Evolutionary conservation across 2,797 vertebrate genomes (phyloP).

Genomic region (Distichodus sexfasciatus): DNA sequence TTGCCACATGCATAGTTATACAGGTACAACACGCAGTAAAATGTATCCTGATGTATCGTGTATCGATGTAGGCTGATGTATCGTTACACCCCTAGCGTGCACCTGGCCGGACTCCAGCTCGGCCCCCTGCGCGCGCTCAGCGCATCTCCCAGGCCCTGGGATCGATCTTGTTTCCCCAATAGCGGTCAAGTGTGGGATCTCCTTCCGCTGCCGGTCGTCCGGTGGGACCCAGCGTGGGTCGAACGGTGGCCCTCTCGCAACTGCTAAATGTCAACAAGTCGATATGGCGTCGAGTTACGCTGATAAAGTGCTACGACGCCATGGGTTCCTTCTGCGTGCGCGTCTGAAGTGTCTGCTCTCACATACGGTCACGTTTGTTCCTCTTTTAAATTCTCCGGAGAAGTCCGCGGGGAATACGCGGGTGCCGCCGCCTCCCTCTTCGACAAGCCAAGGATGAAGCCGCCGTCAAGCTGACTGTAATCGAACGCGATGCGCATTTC

Average conservation of each 20-base stretch:
- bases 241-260: neutral
- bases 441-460: constrained; percentile 43
- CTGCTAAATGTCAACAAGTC: constrained; percentile 31
- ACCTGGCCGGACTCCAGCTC: constrained; percentile 57
- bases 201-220: neutral
- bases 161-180: neutral
- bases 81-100: constrained; percentile 47
- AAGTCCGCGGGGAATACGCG: constrained; percentile 45
- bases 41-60: too few relatives aligned
- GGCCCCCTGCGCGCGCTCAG: constrained; percentile 21
- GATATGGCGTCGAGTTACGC: neutral
- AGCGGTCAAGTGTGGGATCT: neutral
- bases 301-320: neutral
- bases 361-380: neutral
- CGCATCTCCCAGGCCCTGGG: neutral
- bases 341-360: neutral
- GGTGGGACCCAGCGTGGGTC: neutral
- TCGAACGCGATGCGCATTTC: constrained; percentile 59
- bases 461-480: constrained; percentile 35
- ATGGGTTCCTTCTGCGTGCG: neutral
- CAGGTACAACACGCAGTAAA: too few relatives aligned
- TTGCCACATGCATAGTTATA: too few relatives aligned
- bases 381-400: constrained; percentile 10
- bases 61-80: too few relatives aligned
- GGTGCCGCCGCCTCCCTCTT: constrained; percentile 38